Conservation (phyloP, 2,113 vertebrate genomes). For the Cathartes aura region DNA sequence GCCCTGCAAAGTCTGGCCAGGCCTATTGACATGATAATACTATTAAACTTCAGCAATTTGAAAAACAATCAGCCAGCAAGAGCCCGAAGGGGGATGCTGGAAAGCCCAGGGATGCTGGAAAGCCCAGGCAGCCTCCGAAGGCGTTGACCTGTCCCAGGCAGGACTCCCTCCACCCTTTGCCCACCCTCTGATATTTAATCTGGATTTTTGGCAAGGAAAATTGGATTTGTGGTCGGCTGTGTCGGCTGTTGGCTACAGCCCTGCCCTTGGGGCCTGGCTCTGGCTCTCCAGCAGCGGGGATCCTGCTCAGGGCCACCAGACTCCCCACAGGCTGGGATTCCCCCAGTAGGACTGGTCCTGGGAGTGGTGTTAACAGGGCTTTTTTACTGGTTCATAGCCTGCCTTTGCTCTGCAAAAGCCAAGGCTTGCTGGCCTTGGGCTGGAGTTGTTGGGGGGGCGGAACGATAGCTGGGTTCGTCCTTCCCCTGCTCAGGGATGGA, state of each 20-base stretch:
- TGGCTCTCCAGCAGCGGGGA: not conserved
- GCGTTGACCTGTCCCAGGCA: not conserved
- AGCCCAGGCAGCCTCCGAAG: not conserved
- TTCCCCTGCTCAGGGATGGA: not conserved
- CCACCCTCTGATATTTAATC: not conserved
- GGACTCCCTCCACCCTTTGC: not conserved
- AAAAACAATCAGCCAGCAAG: slow-evolving; percentile 2
- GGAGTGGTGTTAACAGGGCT: not conserved
- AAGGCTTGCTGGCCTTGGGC: not conserved
- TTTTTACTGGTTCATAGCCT: not conserved
- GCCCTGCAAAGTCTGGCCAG: not conserved
- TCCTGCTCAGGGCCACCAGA: not conserved
- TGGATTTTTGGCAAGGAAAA: not conserved
- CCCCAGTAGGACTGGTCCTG: not conserved
- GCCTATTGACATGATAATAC: slow-evolving; percentile 47
- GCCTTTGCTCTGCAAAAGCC: not conserved
- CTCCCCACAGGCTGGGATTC: not conserved
- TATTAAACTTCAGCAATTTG: not conserved
- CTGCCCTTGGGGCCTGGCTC: not conserved
- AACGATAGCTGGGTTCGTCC: accelerated
- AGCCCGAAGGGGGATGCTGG: not conserved
- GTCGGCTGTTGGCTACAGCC: not conserved
- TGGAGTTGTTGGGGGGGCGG: not conserved
- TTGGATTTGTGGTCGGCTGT: not conserved
- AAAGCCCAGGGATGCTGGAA: not conserved